phyloP scores from a whole-genome alignment of 2,888 invertebrate genomes.

The Sympetrum striolatum region DNA sequence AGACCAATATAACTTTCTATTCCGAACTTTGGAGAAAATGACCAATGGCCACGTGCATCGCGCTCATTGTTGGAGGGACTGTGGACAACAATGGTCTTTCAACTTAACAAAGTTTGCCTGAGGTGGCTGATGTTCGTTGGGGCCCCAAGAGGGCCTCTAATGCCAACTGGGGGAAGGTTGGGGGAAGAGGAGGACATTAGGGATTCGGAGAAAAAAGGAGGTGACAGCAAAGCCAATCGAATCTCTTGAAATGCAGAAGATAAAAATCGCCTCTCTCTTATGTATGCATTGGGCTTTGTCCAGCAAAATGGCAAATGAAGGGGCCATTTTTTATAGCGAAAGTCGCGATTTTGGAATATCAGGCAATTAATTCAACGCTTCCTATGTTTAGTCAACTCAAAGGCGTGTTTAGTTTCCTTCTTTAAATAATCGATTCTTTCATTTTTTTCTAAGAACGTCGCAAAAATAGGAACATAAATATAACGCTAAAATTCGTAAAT shows the following conservation, averaged over 20 bases:
- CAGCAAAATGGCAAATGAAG: no score
- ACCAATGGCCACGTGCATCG: conserved; percentile 30
- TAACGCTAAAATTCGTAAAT: no score
- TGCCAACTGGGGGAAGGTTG: background rate
- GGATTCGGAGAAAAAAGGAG: conserved; percentile 44
- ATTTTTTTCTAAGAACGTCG: no score
- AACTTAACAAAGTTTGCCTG: background rate
- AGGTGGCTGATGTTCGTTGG: background rate
- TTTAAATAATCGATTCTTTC: no score
- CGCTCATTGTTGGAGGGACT: background rate
- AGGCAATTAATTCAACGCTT: no score
- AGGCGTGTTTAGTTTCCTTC: no score
- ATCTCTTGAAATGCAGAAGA: background rate
- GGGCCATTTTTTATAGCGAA: no score
- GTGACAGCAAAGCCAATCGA: background rate
- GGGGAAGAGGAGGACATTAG: conserved; percentile 4
- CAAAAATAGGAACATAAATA: no score
- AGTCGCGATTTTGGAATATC: no score
- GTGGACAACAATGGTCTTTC: background rate
- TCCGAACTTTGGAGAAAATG: background rate
- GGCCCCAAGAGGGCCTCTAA: background rate
- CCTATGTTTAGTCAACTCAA: no score
- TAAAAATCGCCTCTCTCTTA: no score
- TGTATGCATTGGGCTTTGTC: no score
- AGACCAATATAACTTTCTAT: background rate